Base-by-base conservation (phyloP, 2,113 vertebrate species). In the Upupa epops region DNA sequence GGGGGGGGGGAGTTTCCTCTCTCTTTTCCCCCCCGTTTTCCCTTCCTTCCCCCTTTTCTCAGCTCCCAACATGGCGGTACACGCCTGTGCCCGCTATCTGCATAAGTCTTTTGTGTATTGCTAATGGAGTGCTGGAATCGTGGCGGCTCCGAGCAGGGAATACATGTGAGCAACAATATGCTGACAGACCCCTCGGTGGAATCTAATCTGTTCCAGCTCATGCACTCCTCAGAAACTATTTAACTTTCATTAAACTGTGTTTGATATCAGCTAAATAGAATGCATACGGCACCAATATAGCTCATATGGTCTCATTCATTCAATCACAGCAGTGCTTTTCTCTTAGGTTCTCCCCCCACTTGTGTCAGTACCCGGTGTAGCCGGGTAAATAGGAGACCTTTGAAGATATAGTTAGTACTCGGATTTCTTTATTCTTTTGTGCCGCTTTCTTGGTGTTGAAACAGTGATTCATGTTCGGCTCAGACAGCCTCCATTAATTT, bases 391-490 rank as follows among this genome's bases (percentile, higher is more conserved):
- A 98, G 97, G 96, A 98, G 98, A 98, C 97, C 98, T 98, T 98
- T 99, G 98, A 98, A 99, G 98, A 98, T 97, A 98, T 98, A 98
- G 98, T 99, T 98, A 98, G 97, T 97, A 97, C 97, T 98, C 97
- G 97, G 98, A 98, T 98, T 98, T 98, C 98, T 98, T 98, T 98
- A 97, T 98, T 98, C 98, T 98, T 98, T 98, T 98, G 98, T 98
- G 97, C 98, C 95, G 96, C 96, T 97, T 98, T 98, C 97, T 97
- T 97, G 97, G 97, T 97, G 98, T 97, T 98, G 98, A 98, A 98
- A 98, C 98, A 98, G 98, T 99, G 98, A 99, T 99, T 99, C 98
- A 99, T 99, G 98, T 99, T 98, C 98, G 98, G 97, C 97, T 97
- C 97, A 97, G 98, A 98, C 98, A 98, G 98, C 98, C 98, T 98